These are phyloP conservation scores for Phataginus tetradactyla DNA, from an alignment of 2,797 vertebrate genomes.

Conservation along the genomic window DNA sequence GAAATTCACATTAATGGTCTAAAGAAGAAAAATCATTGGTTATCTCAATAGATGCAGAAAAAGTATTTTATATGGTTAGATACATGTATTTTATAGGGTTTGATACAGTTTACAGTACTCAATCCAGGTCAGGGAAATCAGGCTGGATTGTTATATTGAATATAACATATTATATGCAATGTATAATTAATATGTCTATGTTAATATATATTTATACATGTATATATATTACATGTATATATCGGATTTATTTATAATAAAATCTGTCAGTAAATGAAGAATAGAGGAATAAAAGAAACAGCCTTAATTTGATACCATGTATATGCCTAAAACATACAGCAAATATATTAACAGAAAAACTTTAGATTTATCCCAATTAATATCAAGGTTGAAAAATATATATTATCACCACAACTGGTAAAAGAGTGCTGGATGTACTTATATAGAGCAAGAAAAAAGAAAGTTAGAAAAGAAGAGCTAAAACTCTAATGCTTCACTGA, in stretches of 20 bases:
- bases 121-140: not conserved
- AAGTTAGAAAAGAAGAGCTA: not conserved
- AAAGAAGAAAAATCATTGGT: not conserved
- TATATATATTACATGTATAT: too few relatives aligned
- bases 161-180: not conserved
- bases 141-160: not conserved
- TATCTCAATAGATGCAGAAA: slow-evolving; percentile 1
- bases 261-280: not conserved
- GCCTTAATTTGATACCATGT: not conserved
- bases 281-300: not conserved
- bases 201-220: not conserved
- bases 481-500: not conserved
- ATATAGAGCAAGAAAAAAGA: not conserved
- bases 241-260: not conserved
- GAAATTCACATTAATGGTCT: not conserved
- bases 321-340: not conserved
- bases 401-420: not conserved
- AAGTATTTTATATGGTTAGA: not conserved
- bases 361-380: not conserved
- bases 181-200: not conserved
- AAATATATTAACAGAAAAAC: not conserved
- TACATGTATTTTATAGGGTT: not conserved
- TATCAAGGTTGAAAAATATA: not conserved
- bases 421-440: not conserved
- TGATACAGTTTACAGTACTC: not conserved